Evolutionary conservation across 2,113 vertebrate genomes (phyloP), one percentile per base, ranked within the genome.

Genomic region (Mixornis gularis): DNA sequence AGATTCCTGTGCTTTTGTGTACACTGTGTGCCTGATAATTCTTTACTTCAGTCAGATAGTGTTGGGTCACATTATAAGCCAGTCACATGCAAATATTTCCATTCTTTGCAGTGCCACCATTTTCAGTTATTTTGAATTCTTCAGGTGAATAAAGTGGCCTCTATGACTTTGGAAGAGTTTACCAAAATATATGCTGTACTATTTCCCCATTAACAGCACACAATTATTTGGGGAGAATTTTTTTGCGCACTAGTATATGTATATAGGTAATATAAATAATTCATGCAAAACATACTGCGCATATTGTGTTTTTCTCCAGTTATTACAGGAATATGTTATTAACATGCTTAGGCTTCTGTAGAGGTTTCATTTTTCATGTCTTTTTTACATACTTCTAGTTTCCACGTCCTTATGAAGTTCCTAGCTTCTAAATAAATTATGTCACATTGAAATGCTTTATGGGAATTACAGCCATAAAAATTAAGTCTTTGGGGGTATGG

Each of bases 391-490:
- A 53, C 25, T 79, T 89, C 81, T 89, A 62, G 17, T 68, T 93
- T 58, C 16, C 27, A 38, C 2, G 3, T 87, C 43, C 41, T 94
- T 85, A 91, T 81, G 79, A 92, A 93, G 62, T 90, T 89, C 72
- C 58, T 64, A 90, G 18, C 14, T 84, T 76, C 49, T 90, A 90
- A 95, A 91, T 95, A 95, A 93, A 96, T 84, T 88, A 95, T 84
- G 66, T 79, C 69, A 94, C 46, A 53, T 62, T 34, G 38, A 92
- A 92, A 64, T 65, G 58, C 86, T 96, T 93, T 81, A 79, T 78
- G 65, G 56, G 83, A 90, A 91, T 92, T 81, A 86, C 29, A 49
- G 58, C 8, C 64, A 84, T 93, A 94, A 95, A 93, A 92, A 86
- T 88, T 86, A 83, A 52, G 60, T 85, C 72, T 92, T 93, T 56